Evolutionary conservation across 2,888 invertebrate genomes (phyloP).

Genomic region (Saturnia japonica): DNA sequence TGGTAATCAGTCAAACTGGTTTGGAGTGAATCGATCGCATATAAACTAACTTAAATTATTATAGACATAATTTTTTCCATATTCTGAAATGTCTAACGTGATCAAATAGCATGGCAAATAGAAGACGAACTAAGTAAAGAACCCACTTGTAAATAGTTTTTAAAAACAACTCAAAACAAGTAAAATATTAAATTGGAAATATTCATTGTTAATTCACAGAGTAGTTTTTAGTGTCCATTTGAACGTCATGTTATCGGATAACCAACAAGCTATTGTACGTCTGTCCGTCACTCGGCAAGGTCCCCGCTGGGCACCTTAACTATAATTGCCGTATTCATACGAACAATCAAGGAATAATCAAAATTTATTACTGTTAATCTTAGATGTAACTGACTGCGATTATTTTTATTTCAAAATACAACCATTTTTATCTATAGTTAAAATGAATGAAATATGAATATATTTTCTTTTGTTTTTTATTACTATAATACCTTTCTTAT

Average conservation of each 20-base stretch:
- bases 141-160: no score
- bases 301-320: constrained; percentile 41
- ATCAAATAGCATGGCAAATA: no score
- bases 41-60: no score
- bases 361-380: constrained; percentile 53
- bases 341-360: constrained; percentile 62
- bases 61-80: no score
- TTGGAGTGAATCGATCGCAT: no score
- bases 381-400: constrained; percentile 11
- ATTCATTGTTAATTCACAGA: constrained; percentile 14
- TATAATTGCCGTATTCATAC: constrained; percentile 58
- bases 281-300: constrained; percentile 71
- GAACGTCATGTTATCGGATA: constrained; percentile 14
- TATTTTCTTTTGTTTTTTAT: no score
- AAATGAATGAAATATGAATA: no score
- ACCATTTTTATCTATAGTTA: not conserved
- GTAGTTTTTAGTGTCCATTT: constrained; percentile 11
- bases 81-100: no score
- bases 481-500: no score
- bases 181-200: not conserved
- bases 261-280: constrained; percentile 63
- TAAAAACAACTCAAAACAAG: no score
- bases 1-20: no score
- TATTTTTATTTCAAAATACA: constrained; percentile 52
- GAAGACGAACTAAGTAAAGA: no score